Evolutionary conservation across 2,113 vertebrate species (phyloP).

Genomic region (Delphinapterus leucas): DNA sequence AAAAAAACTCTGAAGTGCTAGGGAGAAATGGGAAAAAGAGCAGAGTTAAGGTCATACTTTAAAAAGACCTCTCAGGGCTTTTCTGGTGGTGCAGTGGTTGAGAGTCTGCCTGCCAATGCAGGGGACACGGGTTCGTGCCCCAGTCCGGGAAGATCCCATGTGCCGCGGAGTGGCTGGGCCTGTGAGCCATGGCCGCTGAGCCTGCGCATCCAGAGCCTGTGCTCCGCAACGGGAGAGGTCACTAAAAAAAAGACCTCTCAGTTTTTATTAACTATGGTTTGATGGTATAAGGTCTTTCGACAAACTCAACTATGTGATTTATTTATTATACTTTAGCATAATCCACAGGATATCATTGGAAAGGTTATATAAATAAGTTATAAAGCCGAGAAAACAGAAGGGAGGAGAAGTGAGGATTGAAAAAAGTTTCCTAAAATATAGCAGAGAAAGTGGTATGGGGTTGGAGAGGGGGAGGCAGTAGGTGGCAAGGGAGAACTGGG

Average conservation of each 20-base stretch:
- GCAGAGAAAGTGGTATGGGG: not conserved
- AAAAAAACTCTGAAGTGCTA: not conserved
- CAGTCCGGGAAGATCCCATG: too few species aligned
- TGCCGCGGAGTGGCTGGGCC: too few species aligned
- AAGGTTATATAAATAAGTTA: conserved; percentile 64
- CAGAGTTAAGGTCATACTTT: conserved; percentile 4
- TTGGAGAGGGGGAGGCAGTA: not conserved
- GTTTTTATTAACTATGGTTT: conserved; percentile 25
- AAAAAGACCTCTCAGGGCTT: not conserved
- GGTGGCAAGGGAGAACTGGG: not conserved
- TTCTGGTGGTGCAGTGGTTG: too few species aligned
- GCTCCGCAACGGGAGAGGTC: too few species aligned
- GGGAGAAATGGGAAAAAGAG: not conserved
- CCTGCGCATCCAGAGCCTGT: too few species aligned
- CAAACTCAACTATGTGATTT: conserved; percentile 46
- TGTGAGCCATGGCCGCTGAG: too few species aligned
- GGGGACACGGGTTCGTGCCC: too few species aligned
- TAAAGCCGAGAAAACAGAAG: conserved; percentile 45
- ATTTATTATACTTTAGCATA: conserved; percentile 57
- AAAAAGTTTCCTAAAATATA: conserved; percentile 45
- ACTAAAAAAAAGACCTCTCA: not conserved
- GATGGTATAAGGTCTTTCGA: conserved; percentile 36
- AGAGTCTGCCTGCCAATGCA: too few species aligned
- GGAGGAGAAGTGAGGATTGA: conserved; percentile 6
- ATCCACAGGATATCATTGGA: conserved; percentile 49